These are phyloP conservation scores for Nymphalis c-album DNA, from an alignment of 2,888 invertebrate genomes.

Conservation along the genomic window DNA sequence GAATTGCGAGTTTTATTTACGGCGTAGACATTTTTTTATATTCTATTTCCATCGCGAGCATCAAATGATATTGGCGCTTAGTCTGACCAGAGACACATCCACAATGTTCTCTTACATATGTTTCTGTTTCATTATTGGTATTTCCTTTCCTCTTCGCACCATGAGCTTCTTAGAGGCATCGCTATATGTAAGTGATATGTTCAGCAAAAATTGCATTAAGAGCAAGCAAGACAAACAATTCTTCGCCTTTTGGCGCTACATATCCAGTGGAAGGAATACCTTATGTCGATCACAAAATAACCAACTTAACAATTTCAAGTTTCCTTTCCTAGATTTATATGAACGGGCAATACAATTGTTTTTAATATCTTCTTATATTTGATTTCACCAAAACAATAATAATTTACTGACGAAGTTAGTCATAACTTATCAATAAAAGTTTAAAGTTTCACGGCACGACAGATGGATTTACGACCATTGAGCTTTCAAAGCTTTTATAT, in stretches of 20 bases:
- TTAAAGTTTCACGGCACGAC: neutral
- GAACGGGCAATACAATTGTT: constrained; percentile 42
- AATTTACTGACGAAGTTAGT: neutral
- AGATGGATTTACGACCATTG: neutral
- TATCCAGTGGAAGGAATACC: neutral
- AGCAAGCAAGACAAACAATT: neutral
- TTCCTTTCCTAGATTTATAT: constrained; percentile 31
- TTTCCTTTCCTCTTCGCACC: neutral
- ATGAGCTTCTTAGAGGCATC: too few species aligned
- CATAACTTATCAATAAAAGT: neutral
- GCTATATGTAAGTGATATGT: too few species aligned
- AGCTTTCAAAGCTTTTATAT: neutral
- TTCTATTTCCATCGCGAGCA: constrained; percentile 32
- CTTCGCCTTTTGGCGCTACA: neutral
- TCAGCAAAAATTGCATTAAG: too few species aligned
- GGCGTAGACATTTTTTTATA: constrained; percentile 29
- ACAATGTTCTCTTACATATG: neutral
- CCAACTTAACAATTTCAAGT: constrained; percentile 44
- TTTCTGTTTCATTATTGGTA: neutral
- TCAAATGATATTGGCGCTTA: constrained; percentile 24
- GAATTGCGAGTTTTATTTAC: constrained; percentile 36
- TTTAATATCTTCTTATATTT: constrained; percentile 35
- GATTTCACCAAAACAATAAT: neutral
- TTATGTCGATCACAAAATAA: constrained; percentile 37
- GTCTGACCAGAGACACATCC: constrained; percentile 6